Evolutionary conservation across 2,113 vertebrate species (phyloP).

Genomic region (Catharus fuscescens): DNA sequence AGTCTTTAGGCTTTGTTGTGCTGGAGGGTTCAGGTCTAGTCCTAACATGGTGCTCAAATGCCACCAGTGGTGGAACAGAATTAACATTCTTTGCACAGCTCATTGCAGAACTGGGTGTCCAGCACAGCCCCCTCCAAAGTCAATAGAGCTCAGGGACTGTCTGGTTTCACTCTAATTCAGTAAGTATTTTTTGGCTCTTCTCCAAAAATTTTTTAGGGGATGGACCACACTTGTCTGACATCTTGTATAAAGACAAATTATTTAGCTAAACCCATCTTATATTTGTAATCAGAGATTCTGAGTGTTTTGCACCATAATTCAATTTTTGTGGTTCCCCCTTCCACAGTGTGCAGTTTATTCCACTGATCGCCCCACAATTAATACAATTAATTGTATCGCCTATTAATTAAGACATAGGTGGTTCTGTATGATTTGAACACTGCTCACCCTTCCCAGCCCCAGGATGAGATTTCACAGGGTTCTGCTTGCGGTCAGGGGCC

Average conservation of each 20-base stretch:
- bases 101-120: neutral
- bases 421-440: neutral
- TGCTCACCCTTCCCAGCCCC: rapidly evolving
- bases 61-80: rapidly evolving
- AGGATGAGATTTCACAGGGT: neutral
- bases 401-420: neutral
- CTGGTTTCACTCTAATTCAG: neutral
- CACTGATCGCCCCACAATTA: too few species aligned
- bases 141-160: neutral
- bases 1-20: neutral
- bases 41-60: rapidly evolving
- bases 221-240: neutral
- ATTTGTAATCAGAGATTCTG: neutral
- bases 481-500: neutral
- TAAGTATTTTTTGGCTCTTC: neutral
- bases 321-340: rapidly evolving
- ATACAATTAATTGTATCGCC: neutral
- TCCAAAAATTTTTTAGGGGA: neutral
- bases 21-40: neutral
- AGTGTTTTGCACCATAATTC: neutral
- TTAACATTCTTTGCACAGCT: neutral
- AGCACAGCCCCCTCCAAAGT: neutral
- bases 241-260: neutral
- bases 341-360: neutral
- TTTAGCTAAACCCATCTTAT: neutral